These are phyloP conservation scores for Hyphantria cunea DNA, from an alignment of 1,140 invertebrate genomes.

Conservation along the genomic window DNA sequence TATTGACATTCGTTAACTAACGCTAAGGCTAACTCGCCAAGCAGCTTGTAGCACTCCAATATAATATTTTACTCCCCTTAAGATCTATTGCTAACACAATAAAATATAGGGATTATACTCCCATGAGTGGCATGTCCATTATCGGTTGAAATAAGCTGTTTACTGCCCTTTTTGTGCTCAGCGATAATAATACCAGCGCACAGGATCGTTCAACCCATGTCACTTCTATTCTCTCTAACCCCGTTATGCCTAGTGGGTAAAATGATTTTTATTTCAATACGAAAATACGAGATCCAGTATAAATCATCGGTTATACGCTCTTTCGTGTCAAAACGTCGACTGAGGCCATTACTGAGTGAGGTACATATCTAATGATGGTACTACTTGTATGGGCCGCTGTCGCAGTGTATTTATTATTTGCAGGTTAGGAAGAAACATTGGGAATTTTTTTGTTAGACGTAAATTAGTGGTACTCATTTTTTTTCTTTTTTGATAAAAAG, in stretches of 20 bases:
- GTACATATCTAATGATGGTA: conserved; percentile 21
- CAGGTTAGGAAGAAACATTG: background rate
- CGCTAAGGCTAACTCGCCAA: too few relatives aligned
- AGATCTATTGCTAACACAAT: too few relatives aligned
- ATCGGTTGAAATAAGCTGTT: too few relatives aligned
- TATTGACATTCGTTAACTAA: too few relatives aligned
- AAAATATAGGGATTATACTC: too few relatives aligned
- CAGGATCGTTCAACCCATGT: background rate
- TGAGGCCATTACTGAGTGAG: conserved; percentile 27
- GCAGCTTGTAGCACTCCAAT: too few relatives aligned
- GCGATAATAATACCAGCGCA: too few relatives aligned
- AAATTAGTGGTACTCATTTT: background rate
- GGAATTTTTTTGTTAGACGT: background rate
- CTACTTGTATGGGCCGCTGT: conserved; percentile 1
- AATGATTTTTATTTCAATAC: conserved; percentile 41
- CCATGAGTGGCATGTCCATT: too few relatives aligned
- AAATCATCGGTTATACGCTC: conserved; percentile 36
- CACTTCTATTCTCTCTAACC: conserved; percentile 8
- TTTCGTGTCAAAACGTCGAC: conserved; percentile 33
- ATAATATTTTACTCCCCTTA: too few relatives aligned
- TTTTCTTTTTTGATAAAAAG: too few relatives aligned
- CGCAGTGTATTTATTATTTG: conserved; percentile 1
- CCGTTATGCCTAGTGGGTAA: conserved; percentile 16
- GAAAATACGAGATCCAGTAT: conserved; percentile 36
- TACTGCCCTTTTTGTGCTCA: too few relatives aligned